phyloP scores from a whole-genome alignment of 1,140 invertebrate genomes.

The Dendrolimus kikuchii region DNA sequence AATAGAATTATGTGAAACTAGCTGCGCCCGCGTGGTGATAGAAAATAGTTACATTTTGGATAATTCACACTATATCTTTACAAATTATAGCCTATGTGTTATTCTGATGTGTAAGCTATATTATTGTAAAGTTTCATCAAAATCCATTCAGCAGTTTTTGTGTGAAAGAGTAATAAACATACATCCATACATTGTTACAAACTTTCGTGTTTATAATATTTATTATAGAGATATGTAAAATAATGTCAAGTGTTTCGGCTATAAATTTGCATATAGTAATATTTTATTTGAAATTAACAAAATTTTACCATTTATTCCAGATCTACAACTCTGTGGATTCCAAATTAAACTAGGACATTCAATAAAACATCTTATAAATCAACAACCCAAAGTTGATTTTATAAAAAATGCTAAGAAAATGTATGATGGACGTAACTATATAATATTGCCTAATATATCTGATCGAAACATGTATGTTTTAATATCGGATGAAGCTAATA shows the following conservation, averaged over 20 bases:
- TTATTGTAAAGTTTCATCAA: too few species aligned
- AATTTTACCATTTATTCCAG: constrained; percentile 39
- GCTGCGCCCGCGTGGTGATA: too few species aligned
- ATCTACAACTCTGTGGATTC: constrained; percentile 68
- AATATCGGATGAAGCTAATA: constrained; percentile 50
- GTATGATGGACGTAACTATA: constrained; percentile 62
- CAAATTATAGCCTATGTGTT: too few species aligned
- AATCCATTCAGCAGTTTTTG: too few species aligned
- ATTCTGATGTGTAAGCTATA: too few species aligned
- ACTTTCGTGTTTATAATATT: too few species aligned
- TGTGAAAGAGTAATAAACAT: too few species aligned
- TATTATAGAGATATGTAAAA: too few species aligned
- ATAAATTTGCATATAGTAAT: neutral
- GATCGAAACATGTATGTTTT: constrained; percentile 64
- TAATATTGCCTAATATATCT: constrained; percentile 61
- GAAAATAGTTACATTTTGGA: too few species aligned
- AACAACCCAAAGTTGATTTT: constrained; percentile 33
- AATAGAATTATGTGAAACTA: neutral
- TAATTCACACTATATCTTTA: too few species aligned
- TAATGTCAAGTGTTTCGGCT: neutral
- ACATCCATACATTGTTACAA: too few species aligned
- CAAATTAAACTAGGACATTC: constrained; percentile 72
- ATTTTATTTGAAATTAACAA: neutral
- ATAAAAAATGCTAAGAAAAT: constrained; percentile 45
- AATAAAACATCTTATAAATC: constrained; percentile 38